Conservation (phyloP, 2,113 vertebrate genomes). For the Salvelinus alpinus region DNA sequence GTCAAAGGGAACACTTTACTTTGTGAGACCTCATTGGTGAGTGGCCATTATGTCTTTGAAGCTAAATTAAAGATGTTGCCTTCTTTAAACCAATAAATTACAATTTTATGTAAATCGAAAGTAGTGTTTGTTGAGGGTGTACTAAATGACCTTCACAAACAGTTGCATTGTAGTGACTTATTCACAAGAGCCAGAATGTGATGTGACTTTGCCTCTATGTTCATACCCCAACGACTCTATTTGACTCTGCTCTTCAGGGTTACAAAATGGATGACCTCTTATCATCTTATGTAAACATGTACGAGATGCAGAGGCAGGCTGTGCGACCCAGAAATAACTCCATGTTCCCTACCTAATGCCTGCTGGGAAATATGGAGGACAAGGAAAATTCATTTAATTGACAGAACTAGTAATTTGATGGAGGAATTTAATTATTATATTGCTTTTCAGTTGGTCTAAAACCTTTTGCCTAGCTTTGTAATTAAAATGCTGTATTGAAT, state of each 20-base stretch:
- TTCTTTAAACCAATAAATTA: neutral
- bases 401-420: too few relatives aligned
- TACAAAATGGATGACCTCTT: slow-evolving; percentile 90
- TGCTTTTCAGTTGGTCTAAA: too few relatives aligned
- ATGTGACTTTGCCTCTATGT: neutral
- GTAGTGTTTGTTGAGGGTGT: neutral
- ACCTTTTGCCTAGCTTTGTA: too few relatives aligned
- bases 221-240: neutral
- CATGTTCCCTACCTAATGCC: slow-evolving; percentile 38
- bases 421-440: too few relatives aligned
- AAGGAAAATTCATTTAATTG: neutral
- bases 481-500: too few relatives aligned
- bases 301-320: slow-evolving; percentile 64
- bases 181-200: neutral
- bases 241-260: slow-evolving; percentile 72
- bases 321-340: slow-evolving; percentile 64
- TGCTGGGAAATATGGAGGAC: neutral
- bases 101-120: neutral
- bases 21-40: slow-evolving; percentile 90
- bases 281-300: slow-evolving; percentile 81
- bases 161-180: too few relatives aligned
- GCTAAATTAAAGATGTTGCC: neutral
- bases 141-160: neutral
- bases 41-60: slow-evolving; percentile 21
- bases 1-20: slow-evolving; percentile 77